Evolutionary conservation across 2,797 vertebrate species (phyloP).

Genomic region (Rhynchotus rufescens): DNA sequence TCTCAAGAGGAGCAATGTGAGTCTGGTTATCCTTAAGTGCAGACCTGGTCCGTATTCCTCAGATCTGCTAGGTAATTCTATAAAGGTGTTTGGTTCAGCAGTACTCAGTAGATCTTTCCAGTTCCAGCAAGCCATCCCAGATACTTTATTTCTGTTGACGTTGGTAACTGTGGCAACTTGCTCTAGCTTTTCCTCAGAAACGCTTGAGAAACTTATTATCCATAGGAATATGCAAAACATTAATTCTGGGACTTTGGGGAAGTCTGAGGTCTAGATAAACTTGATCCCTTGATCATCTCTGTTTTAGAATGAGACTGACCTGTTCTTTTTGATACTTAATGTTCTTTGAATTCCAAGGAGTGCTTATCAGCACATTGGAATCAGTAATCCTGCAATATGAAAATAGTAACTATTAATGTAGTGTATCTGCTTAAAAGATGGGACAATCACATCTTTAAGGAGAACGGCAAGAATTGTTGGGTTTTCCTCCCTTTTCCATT

Average conservation of each 20-base stretch:
- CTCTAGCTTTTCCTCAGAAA: background rate
- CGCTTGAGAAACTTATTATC: background rate
- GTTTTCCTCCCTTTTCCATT: background rate
- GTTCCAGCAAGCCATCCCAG: background rate
- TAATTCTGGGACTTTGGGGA: fast-evolving
- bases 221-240: background rate
- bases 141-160: background rate
- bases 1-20: background rate
- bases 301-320: background rate
- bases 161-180: background rate
- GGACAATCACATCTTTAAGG: background rate
- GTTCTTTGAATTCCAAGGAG: background rate
- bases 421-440: background rate
- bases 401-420: background rate
- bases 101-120: background rate
- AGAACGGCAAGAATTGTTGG: background rate
- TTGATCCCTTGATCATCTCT: background rate
- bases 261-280: background rate
- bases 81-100: background rate
- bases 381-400: background rate
- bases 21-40: background rate
- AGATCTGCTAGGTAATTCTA: background rate
- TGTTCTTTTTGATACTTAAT: background rate
- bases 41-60: background rate
- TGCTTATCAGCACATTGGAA: background rate